Evolutionary conservation across 2,113 vertebrate genomes (phyloP).

Genomic region (Nothocercus nigrocapillus): DNA sequence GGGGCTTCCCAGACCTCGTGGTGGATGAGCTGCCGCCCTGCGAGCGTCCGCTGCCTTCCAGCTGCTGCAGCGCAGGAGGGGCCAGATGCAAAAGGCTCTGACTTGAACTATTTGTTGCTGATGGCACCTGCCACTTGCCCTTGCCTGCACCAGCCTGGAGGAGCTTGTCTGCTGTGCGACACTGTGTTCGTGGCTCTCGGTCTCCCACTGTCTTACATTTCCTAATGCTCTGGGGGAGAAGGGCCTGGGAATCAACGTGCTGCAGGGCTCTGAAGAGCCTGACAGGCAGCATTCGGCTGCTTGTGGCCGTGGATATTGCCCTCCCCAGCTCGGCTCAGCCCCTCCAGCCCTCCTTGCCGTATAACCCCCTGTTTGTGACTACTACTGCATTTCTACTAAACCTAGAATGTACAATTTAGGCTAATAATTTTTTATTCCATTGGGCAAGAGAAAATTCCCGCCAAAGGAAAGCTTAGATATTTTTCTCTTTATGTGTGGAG

Average conservation of each 20-base stretch:
- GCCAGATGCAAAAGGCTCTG: too few species aligned
- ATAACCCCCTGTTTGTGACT: background rate
- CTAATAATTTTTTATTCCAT: background rate
- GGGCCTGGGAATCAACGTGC: background rate
- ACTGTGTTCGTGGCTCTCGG: background rate
- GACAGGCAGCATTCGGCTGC: rapidly evolving
- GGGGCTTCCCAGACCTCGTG: too few species aligned
- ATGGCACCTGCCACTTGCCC: rapidly evolving
- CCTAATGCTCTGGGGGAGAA: background rate
- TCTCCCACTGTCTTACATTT: background rate
- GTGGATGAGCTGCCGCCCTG: too few species aligned
- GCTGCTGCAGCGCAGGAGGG: too few species aligned
- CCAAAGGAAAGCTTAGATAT: background rate
- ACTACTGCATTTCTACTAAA: background rate
- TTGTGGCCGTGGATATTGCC: background rate
- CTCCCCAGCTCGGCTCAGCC: background rate
- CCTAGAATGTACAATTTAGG: background rate
- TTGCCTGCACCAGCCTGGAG: background rate
- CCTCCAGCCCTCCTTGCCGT: background rate
- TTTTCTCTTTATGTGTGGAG: background rate
- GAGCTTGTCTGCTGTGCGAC: background rate
- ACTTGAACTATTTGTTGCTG: too few species aligned
- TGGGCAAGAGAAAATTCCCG: background rate
- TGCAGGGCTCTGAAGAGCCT: rapidly evolving
- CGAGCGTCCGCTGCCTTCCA: too few species aligned